Conservation (phyloP, 2,888 invertebrate genomes). For the Troilus luridus region DNA sequence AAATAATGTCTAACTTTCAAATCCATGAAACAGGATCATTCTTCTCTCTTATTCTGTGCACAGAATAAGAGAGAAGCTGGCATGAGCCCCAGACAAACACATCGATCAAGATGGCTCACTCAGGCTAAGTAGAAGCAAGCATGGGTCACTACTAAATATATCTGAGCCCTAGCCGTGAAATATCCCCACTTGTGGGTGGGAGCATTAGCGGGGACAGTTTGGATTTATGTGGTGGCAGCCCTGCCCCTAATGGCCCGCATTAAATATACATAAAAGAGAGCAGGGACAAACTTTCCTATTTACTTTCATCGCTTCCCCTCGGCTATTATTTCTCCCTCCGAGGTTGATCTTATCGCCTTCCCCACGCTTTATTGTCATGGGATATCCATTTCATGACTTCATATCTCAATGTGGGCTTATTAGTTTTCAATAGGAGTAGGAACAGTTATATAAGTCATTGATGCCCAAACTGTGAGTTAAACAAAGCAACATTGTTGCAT, state of each 20-base stretch:
- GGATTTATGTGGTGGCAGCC: slow-evolving; percentile 50
- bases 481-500: not conserved
- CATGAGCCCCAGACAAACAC: not conserved
- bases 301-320: slow-evolving; percentile 41
- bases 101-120: not conserved
- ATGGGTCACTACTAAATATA: slow-evolving; percentile 38
- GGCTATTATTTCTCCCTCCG: slow-evolving; percentile 21
- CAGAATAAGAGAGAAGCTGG: not conserved
- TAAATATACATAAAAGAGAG: slow-evolving; percentile 48
- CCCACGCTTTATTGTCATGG: slow-evolving; percentile 16
- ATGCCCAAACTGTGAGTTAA: not conserved
- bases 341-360: slow-evolving; percentile 34
- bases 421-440: not conserved
- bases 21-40: not conserved
- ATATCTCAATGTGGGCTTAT: slow-evolving; percentile 6
- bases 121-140: not conserved
- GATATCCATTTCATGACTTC: slow-evolving; percentile 35
- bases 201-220: slow-evolving; percentile 42
- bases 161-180: slow-evolving; percentile 32
- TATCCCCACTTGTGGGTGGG: slow-evolving; percentile 43
- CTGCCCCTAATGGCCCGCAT: slow-evolving; percentile 41
- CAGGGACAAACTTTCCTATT: slow-evolving; percentile 41
- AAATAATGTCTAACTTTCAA: not conserved
- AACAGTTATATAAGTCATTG: not conserved
- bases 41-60: not conserved